Percentiles rank a stretch among this genome's conserved stretches.
Conservation (phyloP, 1,140 invertebrate genomes). For the Pararge aegeria region DNA sequence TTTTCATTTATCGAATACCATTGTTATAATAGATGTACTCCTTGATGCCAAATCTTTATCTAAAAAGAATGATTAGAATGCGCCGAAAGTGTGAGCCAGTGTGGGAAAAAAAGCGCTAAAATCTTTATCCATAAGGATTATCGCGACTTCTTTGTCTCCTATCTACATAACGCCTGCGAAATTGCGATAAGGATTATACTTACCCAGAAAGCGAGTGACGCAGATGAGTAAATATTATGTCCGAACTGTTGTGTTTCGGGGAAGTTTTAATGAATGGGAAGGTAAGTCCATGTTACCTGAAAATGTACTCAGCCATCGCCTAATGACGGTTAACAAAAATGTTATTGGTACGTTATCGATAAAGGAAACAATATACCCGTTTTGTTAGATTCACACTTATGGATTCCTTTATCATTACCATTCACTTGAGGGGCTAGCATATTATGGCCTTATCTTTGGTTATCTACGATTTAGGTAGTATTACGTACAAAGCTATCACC, state of each 20-base stretch:
- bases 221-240: slow-evolving; percentile 28
- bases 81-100: slow-evolving; percentile 7
- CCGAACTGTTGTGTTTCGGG: slow-evolving; percentile 35
- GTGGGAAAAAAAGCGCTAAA: slow-evolving; percentile 20
- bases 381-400: too few species aligned
- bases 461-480: too few species aligned
- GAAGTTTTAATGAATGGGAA: slow-evolving; percentile 36
- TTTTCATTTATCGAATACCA: background rate
- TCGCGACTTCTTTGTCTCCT: slow-evolving; percentile 16
- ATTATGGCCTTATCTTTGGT: too few species aligned
- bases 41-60: background rate
- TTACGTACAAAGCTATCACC: too few species aligned
- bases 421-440: too few species aligned
- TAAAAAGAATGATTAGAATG: slow-evolving; percentile 3
- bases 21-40: background rate
- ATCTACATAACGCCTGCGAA: slow-evolving; percentile 32
- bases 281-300: slow-evolving; percentile 31
- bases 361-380: too few species aligned
- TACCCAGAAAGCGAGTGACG: slow-evolving; percentile 26
- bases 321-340: background rate
- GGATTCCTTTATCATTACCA: too few species aligned
- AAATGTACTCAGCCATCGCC: background rate
- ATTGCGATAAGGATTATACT: slow-evolving; percentile 29
- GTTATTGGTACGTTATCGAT: too few species aligned
- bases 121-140: slow-evolving; percentile 21